phyloP scores from a whole-genome alignment of 2,888 invertebrate genomes.

The Melinaea menophilus region DNA sequence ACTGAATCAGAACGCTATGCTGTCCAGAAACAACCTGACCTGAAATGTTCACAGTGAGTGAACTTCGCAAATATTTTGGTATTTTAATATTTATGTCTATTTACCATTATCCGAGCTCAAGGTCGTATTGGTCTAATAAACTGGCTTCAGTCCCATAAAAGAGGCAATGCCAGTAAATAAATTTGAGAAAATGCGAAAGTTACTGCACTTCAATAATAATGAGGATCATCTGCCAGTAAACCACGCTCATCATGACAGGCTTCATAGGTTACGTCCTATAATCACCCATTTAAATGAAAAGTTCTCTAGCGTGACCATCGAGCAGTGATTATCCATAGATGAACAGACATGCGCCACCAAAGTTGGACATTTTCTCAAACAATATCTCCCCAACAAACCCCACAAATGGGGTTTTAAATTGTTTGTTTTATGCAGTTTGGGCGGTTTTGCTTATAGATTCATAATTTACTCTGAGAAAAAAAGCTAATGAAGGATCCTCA shows the following conservation, averaged over 20 bases:
- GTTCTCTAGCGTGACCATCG: conserved; percentile 39
- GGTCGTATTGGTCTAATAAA: conserved; percentile 37
- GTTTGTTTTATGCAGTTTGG: conserved; percentile 24
- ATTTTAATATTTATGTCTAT: conserved; percentile 36
- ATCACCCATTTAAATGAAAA: conserved; percentile 38
- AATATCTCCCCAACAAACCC: conserved; percentile 34
- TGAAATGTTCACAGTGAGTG: conserved; percentile 37
- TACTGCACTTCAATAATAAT: conserved; percentile 27
- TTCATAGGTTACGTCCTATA: conserved; percentile 23
- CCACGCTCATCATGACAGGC: conserved; percentile 11
- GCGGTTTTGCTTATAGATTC: conserved; percentile 33
- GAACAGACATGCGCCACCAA: conserved; percentile 45
- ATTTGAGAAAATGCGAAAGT: conserved; percentile 25
- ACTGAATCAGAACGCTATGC: conserved; percentile 36
- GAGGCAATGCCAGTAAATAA: conserved; percentile 20
- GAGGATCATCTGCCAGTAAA: conserved; percentile 1
- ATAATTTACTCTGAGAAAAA: conserved; percentile 32
- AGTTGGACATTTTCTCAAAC: conserved; percentile 36
- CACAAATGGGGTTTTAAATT: conserved; percentile 6
- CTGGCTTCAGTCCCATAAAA: conserved; percentile 23
- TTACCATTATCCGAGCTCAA: conserved; percentile 35
- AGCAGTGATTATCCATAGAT: conserved; percentile 40
- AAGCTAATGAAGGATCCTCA: conserved; percentile 14
- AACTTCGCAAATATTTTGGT: conserved; percentile 40
- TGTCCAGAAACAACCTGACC: conserved; percentile 39